Conservation (phyloP, 2,113 vertebrate species). For the Pitta sordida region DNA sequence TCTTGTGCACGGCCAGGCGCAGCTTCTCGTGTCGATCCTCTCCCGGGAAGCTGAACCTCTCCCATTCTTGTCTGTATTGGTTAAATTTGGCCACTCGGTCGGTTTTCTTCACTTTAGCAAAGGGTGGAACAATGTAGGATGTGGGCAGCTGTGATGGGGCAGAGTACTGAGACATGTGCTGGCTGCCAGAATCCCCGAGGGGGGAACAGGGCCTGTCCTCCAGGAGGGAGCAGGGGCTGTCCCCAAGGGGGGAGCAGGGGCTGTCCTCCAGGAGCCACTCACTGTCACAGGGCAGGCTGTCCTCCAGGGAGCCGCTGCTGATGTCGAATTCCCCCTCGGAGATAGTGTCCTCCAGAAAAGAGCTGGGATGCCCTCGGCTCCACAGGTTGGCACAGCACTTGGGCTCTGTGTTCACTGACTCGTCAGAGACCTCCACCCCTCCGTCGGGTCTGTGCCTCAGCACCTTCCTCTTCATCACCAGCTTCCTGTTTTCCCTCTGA, state of each 20-base stretch:
- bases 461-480: slow-evolving; percentile 75
- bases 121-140: slow-evolving; percentile 40
- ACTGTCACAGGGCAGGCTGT: not conserved
- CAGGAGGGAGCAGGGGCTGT: not conserved
- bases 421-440: slow-evolving; percentile 51
- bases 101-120: not conserved
- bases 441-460: slow-evolving; percentile 63
- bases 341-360: not conserved
- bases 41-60: slow-evolving; percentile 56
- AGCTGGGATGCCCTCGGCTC: not conserved
- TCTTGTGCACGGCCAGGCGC: slow-evolving; percentile 61
- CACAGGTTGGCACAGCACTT: not conserved
- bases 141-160: not conserved
- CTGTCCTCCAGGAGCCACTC: not conserved
- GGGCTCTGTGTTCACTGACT: not conserved
- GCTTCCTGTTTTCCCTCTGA: not conserved
- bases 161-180: not conserved
- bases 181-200: too few species aligned
- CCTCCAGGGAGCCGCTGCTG: not conserved
- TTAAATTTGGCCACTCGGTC: slow-evolving; percentile 66
- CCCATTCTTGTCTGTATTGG: slow-evolving; percentile 69
- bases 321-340: not conserved
- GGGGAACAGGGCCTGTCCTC: not conserved
- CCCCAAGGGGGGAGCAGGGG: not conserved
- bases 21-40: slow-evolving; percentile 48